Evolutionary conservation across 2,113 vertebrate species (phyloP), one percentile per base, ranked within the genome.

Genomic region (Chloropsis hardwickii): DNA sequence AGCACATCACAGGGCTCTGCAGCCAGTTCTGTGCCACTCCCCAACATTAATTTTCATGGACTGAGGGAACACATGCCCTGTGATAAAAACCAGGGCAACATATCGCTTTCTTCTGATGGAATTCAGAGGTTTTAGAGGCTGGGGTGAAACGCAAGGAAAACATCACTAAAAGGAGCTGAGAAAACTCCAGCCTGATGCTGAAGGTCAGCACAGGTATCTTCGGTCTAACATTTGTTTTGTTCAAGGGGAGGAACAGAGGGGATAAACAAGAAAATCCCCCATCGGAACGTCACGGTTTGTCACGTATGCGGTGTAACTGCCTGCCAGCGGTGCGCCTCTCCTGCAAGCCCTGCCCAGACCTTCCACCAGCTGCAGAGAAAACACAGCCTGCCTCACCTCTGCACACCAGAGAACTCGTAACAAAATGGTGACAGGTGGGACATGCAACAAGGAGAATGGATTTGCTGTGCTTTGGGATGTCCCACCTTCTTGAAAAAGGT

Each of bases 391-490:
- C 61, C 58, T 54, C 4, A 35, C 39, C 37, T 70, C 29, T 42
- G 61, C 60, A 73, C 17, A 9, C 0, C 3, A 57, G 22, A 28
- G 64, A 39, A 35, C 37, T 71, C 4, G 0, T 4, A 11, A 77
- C 50, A 64, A 50, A 61, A 61, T 18, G 11, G 22, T 14, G 15
- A 28, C 8, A 42, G 40, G 22, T 8, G 9, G 20, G 10, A 77
- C 47, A 92, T 35, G 69, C 33, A 91, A 42, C 5, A 69, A 81
- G 12, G 16, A 11, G 8, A 73, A 45, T 3, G 8, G 44, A 61
- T 76, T 56, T 85, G 35, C 14, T 64, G 33, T 62, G 37, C 25
- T 58, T 78, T 29, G 16, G 20, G 27, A 13, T 19, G 25, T 29
- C 67, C 64, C 39, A 8, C 15, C 39, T 66, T 50, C 83, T 65